Conservation (phyloP, 64 coral and sea anemone genomes). For the Acropora yongei region DNA sequence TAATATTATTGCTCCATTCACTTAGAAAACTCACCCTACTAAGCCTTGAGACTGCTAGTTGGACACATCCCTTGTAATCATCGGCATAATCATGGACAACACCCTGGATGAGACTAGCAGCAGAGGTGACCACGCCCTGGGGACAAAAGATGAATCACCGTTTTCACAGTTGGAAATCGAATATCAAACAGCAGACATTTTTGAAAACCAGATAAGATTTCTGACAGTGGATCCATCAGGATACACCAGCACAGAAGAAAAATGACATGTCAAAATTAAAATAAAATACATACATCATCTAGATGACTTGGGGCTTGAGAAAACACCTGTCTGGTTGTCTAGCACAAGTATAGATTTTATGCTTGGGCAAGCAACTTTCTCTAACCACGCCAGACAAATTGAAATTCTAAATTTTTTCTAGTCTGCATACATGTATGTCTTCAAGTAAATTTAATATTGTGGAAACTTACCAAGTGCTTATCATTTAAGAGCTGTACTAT, state of each 20-base stretch:
- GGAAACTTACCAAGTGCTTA: slow-evolving; percentile 87
- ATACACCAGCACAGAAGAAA: neutral
- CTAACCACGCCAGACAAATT: no score
- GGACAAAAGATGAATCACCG: neutral
- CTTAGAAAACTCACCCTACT: slow-evolving; percentile 73
- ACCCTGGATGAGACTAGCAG: slow-evolving; percentile 92
- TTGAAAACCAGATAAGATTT: neutral
- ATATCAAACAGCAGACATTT: neutral
- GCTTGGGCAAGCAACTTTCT: no score
- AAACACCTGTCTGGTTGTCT: no score
- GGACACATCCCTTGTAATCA: slow-evolving; percentile 94
- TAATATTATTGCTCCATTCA: neutral
- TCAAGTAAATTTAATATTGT: no score
- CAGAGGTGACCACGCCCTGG: slow-evolving; percentile 95
- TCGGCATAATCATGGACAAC: slow-evolving; percentile 84
- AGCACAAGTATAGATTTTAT: no score
- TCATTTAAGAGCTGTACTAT: slow-evolving; percentile 99
- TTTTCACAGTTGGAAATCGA: neutral
- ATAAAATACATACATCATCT: no score
- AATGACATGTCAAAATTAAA: no score
- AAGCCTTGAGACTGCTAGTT: slow-evolving; percentile 89
- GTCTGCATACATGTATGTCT: no score
- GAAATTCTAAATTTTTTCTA: no score
- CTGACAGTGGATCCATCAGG: neutral
- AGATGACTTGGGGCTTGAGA: no score